A percentile compares a stretch with the other conserved stretches of the same genome.
phyloP scores from a whole-genome alignment of 1,140 invertebrate genomes.

The Trichonephila inaurata region DNA sequence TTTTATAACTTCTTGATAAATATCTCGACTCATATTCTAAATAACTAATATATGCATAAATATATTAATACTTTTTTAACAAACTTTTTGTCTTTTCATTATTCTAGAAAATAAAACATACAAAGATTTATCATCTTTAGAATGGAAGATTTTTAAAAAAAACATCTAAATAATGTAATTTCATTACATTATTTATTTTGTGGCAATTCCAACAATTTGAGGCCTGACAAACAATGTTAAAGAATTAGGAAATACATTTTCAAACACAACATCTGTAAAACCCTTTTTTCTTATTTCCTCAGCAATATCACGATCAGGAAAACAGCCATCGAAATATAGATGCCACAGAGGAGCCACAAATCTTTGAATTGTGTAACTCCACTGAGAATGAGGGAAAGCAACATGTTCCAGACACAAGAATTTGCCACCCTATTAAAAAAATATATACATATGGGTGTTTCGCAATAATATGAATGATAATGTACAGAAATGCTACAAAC shows the following conservation, averaged over 20 bases:
- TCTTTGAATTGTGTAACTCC: slow-evolving; percentile 46
- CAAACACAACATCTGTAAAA: neutral
- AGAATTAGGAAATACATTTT: neutral
- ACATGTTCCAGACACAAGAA: slow-evolving; percentile 56
- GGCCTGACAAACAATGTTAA: slow-evolving; percentile 20
- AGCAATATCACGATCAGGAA: slow-evolving; percentile 2
- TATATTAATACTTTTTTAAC: too few relatives aligned
- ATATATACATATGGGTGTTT: neutral
- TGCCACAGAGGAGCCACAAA: slow-evolving; percentile 41
- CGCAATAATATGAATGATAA: too few relatives aligned
- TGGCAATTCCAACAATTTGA: slow-evolving; percentile 38
- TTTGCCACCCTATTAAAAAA: slow-evolving; percentile 43
- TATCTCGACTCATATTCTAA: too few relatives aligned
- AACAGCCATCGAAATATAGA: slow-evolving; percentile 40
- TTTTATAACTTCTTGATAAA: too few relatives aligned
- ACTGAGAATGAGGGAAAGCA: slow-evolving; percentile 28
- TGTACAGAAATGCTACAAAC: too few relatives aligned
- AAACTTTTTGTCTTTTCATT: too few relatives aligned
- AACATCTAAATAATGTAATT: too few relatives aligned
- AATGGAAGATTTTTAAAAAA: too few relatives aligned
- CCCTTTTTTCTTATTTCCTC: neutral
- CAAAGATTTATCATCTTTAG: too few relatives aligned
- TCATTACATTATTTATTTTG: slow-evolving; percentile 34
- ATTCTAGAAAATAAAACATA: too few relatives aligned
- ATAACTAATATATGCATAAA: too few relatives aligned